phyloP scores from a whole-genome alignment of 1,140 invertebrate species.

The Bombus impatiens region DNA sequence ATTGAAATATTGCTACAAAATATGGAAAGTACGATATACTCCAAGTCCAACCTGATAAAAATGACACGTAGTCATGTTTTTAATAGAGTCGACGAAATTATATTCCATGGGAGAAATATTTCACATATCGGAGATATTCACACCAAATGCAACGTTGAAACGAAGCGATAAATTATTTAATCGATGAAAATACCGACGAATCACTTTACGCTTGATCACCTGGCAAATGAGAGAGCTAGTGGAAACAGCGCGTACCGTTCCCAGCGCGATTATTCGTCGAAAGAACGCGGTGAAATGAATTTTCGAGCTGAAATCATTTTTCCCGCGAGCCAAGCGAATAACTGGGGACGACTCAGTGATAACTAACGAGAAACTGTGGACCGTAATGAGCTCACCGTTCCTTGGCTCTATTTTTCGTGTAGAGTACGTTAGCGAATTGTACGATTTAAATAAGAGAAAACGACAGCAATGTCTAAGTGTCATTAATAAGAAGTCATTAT shows the following conservation, averaged over 20 bases:
- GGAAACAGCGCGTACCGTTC: neutral
- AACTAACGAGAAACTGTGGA: neutral
- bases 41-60: neutral
- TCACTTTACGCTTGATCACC: neutral
- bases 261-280: neutral
- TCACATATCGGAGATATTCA: too few relatives aligned
- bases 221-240: neutral
- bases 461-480: too few relatives aligned
- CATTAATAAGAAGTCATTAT: too few relatives aligned
- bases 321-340: neutral
- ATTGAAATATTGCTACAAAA: neutral
- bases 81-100: neutral
- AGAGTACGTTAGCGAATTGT: neutral
- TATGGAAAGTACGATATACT: neutral
- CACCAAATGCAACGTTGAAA: neutral
- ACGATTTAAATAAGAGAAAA: neutral
- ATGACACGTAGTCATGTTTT: neutral
- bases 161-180: neutral
- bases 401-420: neutral
- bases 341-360: neutral
- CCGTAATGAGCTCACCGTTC: constrained; percentile 4
- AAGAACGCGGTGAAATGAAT: neutral
- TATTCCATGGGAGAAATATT: neutral
- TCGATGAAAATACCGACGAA: neutral
- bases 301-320: neutral